Evolutionary conservation across 2,888 invertebrate genomes (phyloP).

Genomic region (Amiota communis): DNA sequence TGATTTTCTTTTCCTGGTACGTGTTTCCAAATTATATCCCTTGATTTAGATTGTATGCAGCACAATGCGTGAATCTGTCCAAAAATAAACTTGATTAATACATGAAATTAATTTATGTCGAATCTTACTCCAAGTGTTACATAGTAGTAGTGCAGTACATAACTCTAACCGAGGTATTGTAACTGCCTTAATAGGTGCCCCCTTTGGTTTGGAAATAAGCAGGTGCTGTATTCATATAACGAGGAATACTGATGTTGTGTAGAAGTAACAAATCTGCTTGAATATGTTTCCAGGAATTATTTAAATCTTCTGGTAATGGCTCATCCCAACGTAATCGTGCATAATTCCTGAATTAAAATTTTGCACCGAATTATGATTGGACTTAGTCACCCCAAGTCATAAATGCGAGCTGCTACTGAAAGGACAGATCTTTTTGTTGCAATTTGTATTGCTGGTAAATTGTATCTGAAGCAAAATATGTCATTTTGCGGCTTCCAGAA

Average conservation of each 20-base stretch:
- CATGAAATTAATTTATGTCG: no score
- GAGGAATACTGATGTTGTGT: not conserved
- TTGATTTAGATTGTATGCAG: no score
- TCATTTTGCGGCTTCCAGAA: conserved; percentile 36
- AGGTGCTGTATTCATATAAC: not conserved
- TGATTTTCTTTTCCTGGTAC: no score
- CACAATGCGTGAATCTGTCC: not conserved
- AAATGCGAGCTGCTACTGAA: no score
- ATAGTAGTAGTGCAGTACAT: not conserved
- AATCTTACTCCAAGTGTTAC: not conserved
- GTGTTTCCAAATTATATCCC: no score
- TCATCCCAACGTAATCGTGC: not conserved
- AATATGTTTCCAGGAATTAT: not conserved
- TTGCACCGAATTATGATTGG: conserved; percentile 38
- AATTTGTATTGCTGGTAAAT: no score
- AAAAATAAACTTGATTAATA: conserved; percentile 17
- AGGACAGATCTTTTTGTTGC: no score
- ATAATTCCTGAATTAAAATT: conserved; percentile 35
- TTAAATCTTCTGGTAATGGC: not conserved
- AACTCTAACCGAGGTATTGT: not conserved
- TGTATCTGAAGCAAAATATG: conserved; percentile 32
- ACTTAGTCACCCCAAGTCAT: not conserved
- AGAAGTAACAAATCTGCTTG: not conserved
- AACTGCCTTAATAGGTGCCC: not conserved
- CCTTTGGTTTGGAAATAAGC: not conserved